Evolutionary conservation across 2,888 invertebrate genomes (phyloP).

Genomic region (Magallana nippona): DNA sequence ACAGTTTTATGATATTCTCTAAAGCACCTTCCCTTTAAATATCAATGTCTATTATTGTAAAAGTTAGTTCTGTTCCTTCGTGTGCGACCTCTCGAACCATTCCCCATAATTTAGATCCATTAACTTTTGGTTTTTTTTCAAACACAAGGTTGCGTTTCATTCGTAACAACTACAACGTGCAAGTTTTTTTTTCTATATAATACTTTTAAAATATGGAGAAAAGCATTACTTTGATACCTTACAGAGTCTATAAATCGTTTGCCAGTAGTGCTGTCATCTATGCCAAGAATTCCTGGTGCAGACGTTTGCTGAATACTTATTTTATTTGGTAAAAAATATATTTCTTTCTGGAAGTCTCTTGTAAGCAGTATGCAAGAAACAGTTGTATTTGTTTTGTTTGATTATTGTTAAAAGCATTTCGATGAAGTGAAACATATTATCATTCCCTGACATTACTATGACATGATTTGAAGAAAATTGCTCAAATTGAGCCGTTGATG

Average conservation of each 20-base stretch:
- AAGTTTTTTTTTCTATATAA: background rate
- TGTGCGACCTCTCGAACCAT: slow-evolving; percentile 44
- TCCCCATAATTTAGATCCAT: slow-evolving; percentile 57
- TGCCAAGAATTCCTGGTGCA: background rate
- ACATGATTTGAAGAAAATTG: background rate
- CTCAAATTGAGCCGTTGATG: too few relatives aligned
- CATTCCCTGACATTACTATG: background rate
- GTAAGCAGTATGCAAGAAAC: background rate
- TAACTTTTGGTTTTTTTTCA: slow-evolving; percentile 20
- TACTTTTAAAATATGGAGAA: slow-evolving; percentile 1
- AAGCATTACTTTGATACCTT: background rate
- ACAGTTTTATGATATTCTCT: background rate
- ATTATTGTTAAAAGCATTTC: background rate
- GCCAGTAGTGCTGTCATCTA: slow-evolving; percentile 6
- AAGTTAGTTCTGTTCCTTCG: slow-evolving; percentile 16
- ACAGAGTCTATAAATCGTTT: background rate
- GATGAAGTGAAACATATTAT: background rate
- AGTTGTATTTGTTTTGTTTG: background rate
- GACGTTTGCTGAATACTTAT: background rate
- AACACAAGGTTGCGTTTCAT: slow-evolving; percentile 21
- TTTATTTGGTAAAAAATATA: background rate
- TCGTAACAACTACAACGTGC: background rate
- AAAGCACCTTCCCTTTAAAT: background rate
- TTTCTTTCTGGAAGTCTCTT: background rate
- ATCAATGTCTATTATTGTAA: slow-evolving; percentile 36